Base-by-base conservation (phyloP, 2,113 vertebrate genomes). In the Calyptommatus sinebrachiatus region DNA sequence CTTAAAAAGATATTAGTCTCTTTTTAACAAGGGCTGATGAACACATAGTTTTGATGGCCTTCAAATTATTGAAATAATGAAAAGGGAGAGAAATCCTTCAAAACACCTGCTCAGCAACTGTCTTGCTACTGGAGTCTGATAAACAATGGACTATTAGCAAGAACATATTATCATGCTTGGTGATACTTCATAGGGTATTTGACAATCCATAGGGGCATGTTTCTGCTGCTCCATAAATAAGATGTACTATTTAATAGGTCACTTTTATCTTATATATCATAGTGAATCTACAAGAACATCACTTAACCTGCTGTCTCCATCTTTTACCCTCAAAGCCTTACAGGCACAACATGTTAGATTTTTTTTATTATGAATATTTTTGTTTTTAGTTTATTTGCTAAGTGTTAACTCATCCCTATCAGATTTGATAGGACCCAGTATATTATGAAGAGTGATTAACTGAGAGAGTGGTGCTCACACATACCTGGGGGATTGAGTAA, bases 201-300 rank as follows among this genome's bases (percentile, higher is more conserved):
- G 92, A 93, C 87, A 93, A 92, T 90, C 91, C 90, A 83, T 84
- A 86, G 90, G 89, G 92, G 87, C 86, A 41, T 88, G 88, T 83
- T 92, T 94, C 85, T 90, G 29, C 79, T 91, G 92, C 77, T 88
- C 89, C 82, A 92, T 92, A 92, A 94, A 94, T 94, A 93, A 94
- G 88, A 94, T 89, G 92, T 89, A 93, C 87, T 92, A 91, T 92
- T 87, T 92, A 93, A 93, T 91, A 88, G 78, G 68, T 87, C 61
- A 92, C 86, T 93, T 94, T 95, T 89, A 92, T 94, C 92, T 90
- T 91, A 78, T 60, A 89, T 69, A 91, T 94, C 92, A 92, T 50
- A 87, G 82, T 73, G 91, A 91, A 93, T 92, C 89, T 91, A 77
- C 50, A 80, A 90, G 86, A 93, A 89, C 81, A 93, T 95, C 90